A percentile compares a stretch with the other conserved stretches of the same genome.
These are phyloP conservation scores for Drosophila subpulchrella DNA, from an alignment of 1,140 invertebrate species.

Conservation along the genomic window DNA sequence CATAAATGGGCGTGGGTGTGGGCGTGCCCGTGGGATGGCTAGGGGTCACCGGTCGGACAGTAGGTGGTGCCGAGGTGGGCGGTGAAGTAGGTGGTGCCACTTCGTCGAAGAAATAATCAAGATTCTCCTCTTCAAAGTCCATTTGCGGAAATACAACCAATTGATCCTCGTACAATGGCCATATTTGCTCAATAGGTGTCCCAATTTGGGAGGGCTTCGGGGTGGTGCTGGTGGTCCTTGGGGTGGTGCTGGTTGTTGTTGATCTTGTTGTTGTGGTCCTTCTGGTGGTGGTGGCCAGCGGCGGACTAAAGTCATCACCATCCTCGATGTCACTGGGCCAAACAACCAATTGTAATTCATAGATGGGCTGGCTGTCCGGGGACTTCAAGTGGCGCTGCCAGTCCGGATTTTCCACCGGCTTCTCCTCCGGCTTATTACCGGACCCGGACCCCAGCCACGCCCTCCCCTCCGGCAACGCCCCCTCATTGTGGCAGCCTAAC, in stretches of 20 bases:
- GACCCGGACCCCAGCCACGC: neutral
- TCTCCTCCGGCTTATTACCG: slow-evolving; percentile 56
- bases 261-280: slow-evolving; percentile 14
- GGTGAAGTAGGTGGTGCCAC: slow-evolving; percentile 12
- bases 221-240: slow-evolving; percentile 1
- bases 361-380: slow-evolving; percentile 67
- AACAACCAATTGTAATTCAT: slow-evolving; percentile 83
- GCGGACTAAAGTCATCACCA: slow-evolving; percentile 45
- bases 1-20: slow-evolving; percentile 46
- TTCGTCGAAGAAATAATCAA: slow-evolving; percentile 77
- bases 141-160: slow-evolving; percentile 80
- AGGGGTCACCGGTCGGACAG: slow-evolving; percentile 6
- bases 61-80: slow-evolving; percentile 11
- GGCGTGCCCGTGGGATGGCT: slow-evolving; percentile 9
- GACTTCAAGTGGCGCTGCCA: slow-evolving; percentile 55
- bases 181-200: slow-evolving; percentile 31
- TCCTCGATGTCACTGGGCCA: slow-evolving; percentile 73
- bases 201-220: slow-evolving; percentile 13
- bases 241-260: neutral
- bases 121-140: slow-evolving; percentile 79
- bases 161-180: slow-evolving; percentile 78
- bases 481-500: slow-evolving; percentile 65
- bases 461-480: neutral
- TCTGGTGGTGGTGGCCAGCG: slow-evolving; percentile 27
- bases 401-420: slow-evolving; percentile 12